Conservation (phyloP, 1,140 invertebrate genomes). For the Drosophila ficusphila region DNA sequence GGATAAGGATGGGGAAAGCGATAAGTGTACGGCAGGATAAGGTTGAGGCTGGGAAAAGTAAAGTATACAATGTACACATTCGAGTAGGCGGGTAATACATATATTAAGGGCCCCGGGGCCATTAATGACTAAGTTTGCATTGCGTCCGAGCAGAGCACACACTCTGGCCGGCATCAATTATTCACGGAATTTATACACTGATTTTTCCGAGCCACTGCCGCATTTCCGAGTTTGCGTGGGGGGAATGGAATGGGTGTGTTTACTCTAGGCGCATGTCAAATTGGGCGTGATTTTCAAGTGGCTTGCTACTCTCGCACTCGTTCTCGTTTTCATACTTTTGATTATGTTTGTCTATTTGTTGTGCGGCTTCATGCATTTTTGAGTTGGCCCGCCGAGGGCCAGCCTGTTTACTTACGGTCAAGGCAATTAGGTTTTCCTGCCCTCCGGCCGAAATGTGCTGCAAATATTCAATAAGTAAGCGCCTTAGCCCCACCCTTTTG, state of each 20-base stretch:
- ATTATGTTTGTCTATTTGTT: constrained; percentile 82
- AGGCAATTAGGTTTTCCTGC: constrained; percentile 78
- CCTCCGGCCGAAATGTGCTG: constrained; percentile 48
- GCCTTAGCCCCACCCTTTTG: constrained; percentile 54
- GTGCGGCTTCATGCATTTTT: constrained; percentile 74
- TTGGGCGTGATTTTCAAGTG: constrained; percentile 81
- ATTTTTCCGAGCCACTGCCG: constrained; percentile 52
- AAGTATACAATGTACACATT: constrained; percentile 29
- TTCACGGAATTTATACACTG: constrained; percentile 76
- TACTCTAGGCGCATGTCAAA: constrained; percentile 76
- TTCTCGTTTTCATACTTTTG: constrained; percentile 59
- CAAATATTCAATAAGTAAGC: constrained; percentile 80
- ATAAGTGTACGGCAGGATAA: constrained; percentile 36
- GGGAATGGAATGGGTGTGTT: no score
- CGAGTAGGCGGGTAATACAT: constrained; percentile 46
- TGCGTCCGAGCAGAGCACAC: constrained; percentile 42
- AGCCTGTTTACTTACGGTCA: constrained; percentile 73
- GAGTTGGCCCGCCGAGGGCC: constrained; percentile 19
- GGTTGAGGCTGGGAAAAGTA: constrained; percentile 35
- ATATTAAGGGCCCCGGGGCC: constrained; percentile 63
- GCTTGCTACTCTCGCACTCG: no score
- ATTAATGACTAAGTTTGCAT: constrained; percentile 75
- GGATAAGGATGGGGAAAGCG: constrained; percentile 25
- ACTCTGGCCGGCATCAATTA: constrained; percentile 68
- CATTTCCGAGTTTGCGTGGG: constrained; percentile 9